These are phyloP conservation scores for Gisinianus flammeolus DNA, from an alignment of 2,888 invertebrate species.

Conservation along the genomic window DNA sequence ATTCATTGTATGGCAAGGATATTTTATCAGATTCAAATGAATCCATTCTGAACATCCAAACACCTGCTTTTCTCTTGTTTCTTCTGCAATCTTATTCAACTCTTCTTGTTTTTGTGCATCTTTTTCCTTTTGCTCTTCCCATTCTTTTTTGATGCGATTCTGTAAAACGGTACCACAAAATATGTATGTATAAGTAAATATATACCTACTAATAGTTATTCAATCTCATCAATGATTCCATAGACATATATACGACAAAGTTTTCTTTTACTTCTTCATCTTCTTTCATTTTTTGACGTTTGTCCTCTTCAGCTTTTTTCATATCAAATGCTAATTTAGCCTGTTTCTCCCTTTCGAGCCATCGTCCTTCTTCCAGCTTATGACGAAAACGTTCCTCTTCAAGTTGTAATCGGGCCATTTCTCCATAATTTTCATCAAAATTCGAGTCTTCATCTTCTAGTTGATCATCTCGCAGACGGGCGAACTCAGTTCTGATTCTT, in stretches of 20 bases:
- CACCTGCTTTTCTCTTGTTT: conserved; percentile 39
- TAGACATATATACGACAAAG: no score
- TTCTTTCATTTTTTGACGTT: conserved; percentile 38
- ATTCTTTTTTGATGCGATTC: conserved; percentile 67
- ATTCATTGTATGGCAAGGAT: conserved; percentile 15
- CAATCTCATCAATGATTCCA: no score
- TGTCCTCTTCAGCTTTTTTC: conserved; percentile 45
- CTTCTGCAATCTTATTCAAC: conserved; percentile 26
- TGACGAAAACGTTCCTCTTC: conserved; percentile 22
- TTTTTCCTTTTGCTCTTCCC: conserved; percentile 65
- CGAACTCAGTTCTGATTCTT: conserved; percentile 42
- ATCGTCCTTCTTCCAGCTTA: conserved; percentile 43
- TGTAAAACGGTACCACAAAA: conserved; percentile 45
- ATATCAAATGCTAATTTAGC: conserved; percentile 38
- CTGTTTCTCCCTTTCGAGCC: conserved; percentile 45
- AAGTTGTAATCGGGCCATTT: not conserved
- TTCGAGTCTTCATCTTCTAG: not conserved
- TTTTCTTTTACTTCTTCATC: conserved; percentile 36
- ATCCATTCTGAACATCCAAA: not conserved
- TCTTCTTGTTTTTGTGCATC: conserved; percentile 29
- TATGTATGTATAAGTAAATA: conserved; percentile 8
- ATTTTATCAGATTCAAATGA: not conserved
- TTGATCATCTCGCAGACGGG: conserved; percentile 15
- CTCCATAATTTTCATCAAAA: no score
- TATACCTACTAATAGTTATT: conserved; percentile 11